Percentiles rank a stretch among this genome's conserved stretches.
These are phyloP conservation scores for Gopherus evgoodei DNA, from an alignment of 2,113 vertebrate genomes.

Conservation along the genomic window DNA sequence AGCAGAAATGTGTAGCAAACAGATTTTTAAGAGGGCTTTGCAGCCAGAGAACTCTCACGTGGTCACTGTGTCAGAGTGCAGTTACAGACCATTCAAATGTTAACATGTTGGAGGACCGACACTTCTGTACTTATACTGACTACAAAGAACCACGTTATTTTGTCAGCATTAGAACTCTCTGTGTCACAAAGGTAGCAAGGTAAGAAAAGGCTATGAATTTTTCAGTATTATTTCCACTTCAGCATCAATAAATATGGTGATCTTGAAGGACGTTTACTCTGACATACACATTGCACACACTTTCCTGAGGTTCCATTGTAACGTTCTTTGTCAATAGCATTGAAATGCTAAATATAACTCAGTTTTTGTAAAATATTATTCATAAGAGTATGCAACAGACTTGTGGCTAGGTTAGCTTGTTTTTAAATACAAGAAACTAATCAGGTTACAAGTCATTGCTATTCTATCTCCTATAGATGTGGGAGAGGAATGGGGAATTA, in stretches of 20 bases:
- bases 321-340: background rate
- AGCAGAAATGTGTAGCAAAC: slow-evolving; percentile 5
- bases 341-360: background rate
- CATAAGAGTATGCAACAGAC: background rate
- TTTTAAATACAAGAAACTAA: background rate
- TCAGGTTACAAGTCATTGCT: background rate
- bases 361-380: background rate
- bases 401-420: background rate
- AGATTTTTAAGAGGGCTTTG: slow-evolving; percentile 16
- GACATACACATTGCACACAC: background rate
- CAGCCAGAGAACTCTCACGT: background rate
- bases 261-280: background rate
- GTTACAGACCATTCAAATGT: background rate
- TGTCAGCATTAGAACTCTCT: background rate
- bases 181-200: background rate
- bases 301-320: background rate
- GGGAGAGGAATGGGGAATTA: background rate
- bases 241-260: background rate
- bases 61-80: background rate
- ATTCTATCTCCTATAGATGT: background rate
- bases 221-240: background rate
- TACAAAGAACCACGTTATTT: background rate
- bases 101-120: background rate
- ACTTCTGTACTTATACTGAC: background rate
- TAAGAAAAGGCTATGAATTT: background rate